Base-by-base conservation (phyloP, 2,888 invertebrate species). In the Ophioninae sp. region DNA sequence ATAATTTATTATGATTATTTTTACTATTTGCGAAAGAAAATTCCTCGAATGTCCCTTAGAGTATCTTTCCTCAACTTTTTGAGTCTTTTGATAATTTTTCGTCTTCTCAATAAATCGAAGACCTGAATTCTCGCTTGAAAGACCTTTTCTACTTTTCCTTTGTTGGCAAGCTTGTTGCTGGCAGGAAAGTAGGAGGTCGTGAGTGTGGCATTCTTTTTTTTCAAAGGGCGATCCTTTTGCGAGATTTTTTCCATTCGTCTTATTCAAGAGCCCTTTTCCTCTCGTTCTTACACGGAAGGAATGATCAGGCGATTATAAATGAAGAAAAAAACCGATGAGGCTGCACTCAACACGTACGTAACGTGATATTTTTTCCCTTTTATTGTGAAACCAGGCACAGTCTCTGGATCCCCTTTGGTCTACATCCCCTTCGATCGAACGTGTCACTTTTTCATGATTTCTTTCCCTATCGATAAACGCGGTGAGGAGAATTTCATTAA, bases 351-450 rank as follows among this genome's bases (percentile, higher is more conserved):
- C 41, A 73, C 61, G 61, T 23, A 63, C n/a, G 61, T 59, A 61
- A 41, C 51, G 61, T 20, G 44, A 69, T 30, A 69, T 77, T 37
- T 41, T 76, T 58, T 6, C n/a, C 58, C 37, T 44, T 77, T 44
- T 5, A 77, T 77, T 77, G 61, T 69, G 17, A 13, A 51, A 0
- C 51, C 51, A 44, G 13, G 17, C 59, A 22, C 58, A 68, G 58
- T 56, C 37, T 10, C 51, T 39, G 65, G 6, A 3, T 8, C 10
- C 5, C 64, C 37, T 30, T 64, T 51, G 23, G 59, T 30, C 65
- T 68, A 75, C 74, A 78, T 75, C 41, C 78, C 78, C 78, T 13
- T 75, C 75, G n/a, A 67, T 30, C 63, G 61, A 75, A 69, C 22
- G 58, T 64, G 69, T 67, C 37, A 30, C 37, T 68, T 69, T 67